These are phyloP conservation scores for Trematocara unimaculatum DNA, from an alignment of 2,113 vertebrate genomes.

Conservation along the genomic window DNA sequence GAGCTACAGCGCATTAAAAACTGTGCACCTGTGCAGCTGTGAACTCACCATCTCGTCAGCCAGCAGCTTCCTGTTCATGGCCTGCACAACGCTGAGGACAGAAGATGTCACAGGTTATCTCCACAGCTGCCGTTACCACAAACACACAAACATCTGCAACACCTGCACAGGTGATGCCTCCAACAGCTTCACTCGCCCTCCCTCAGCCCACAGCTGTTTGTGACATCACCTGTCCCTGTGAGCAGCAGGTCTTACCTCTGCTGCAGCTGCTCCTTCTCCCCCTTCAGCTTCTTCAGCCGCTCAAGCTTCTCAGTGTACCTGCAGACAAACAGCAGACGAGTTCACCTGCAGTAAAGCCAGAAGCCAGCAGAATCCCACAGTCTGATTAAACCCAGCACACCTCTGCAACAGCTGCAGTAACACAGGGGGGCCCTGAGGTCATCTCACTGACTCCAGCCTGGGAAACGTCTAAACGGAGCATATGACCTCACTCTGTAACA, in stretches of 20 bases:
- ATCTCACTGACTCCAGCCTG: not conserved
- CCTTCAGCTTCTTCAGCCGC: conserved; percentile 81
- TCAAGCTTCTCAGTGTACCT: conserved; percentile 90
- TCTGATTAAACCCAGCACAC: not conserved
- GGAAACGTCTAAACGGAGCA: not conserved
- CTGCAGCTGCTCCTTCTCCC: conserved; percentile 86
- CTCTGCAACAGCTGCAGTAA: not conserved
- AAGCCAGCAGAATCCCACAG: not conserved
- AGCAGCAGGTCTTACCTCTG: conserved; percentile 73
- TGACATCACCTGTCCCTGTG: not conserved
- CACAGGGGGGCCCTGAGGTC: accelerated
- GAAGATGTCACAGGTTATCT: not conserved
- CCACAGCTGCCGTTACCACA: not conserved
- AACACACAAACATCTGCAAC: not conserved
- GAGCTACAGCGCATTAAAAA: not conserved
- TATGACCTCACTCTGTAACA: not conserved
- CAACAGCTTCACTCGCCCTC: not conserved
- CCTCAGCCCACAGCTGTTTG: not conserved
- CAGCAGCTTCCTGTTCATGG: conserved; percentile 84
- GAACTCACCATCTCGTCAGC: conserved; percentile 88
- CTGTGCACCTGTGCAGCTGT: not conserved
- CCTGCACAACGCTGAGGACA: conserved; percentile 77
- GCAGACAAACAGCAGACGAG: not conserved
- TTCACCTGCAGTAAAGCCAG: not conserved
- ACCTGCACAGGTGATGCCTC: not conserved